These are phyloP conservation scores for Lepilemur septentrionalis DNA, from an alignment of 2,797 vertebrate genomes.

Conservation along the genomic window DNA sequence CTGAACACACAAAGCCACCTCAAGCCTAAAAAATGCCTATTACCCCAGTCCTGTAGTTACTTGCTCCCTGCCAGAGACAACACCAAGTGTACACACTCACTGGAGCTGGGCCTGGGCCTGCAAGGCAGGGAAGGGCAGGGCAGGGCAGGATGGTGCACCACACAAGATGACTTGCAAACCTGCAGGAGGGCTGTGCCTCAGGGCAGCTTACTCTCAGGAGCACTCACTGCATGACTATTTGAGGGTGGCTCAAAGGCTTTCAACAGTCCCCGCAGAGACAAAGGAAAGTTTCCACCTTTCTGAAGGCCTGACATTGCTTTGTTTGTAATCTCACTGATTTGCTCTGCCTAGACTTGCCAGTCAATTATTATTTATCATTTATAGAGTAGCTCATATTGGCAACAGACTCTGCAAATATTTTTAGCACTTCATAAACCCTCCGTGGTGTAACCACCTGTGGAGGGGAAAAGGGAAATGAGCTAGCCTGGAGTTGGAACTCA, in stretches of 20 bases:
- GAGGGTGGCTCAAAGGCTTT: background rate
- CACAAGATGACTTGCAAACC: background rate
- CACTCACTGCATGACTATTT: background rate
- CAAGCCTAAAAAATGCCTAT: background rate
- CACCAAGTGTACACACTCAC: background rate
- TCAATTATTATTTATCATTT: slow-evolving; percentile 60
- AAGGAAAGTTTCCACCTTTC: background rate
- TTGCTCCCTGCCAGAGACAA: background rate
- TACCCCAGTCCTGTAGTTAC: background rate
- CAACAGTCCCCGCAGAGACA: background rate
- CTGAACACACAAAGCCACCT: background rate
- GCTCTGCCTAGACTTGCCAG: slow-evolving; percentile 45
- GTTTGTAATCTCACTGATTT: background rate
- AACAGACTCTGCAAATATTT: background rate
- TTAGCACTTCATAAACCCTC: background rate
- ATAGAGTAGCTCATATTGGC: background rate
- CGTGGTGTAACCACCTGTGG: background rate
- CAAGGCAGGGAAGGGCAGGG: background rate
- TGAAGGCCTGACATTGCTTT: background rate
- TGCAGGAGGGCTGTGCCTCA: background rate
- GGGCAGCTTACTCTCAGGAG: background rate
- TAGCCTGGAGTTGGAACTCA: background rate
- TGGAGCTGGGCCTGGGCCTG: background rate
- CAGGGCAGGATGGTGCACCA: background rate
- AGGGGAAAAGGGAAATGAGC: background rate